Evolutionary conservation across 2,888 invertebrate genomes (phyloP).

Genomic region (Phalera bucephala): DNA sequence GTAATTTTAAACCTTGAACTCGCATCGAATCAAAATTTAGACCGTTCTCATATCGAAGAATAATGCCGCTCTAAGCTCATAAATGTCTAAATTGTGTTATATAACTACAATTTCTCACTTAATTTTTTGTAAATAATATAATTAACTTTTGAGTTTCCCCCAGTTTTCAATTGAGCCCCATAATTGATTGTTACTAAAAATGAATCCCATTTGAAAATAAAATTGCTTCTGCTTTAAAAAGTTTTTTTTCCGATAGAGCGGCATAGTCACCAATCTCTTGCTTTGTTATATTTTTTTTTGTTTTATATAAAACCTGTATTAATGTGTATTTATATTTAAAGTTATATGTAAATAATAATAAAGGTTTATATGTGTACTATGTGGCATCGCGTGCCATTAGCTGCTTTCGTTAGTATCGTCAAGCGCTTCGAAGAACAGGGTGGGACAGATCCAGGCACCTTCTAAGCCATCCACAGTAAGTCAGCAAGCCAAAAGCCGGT

Average conservation of each 20-base stretch:
- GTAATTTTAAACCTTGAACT: too few relatives aligned
- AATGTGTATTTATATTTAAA: constrained; percentile 5
- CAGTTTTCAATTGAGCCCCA: background rate
- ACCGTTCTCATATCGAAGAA: background rate
- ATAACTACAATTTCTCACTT: background rate
- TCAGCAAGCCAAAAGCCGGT: constrained; percentile 24
- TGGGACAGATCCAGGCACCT: constrained; percentile 39
- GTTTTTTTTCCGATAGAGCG: background rate
- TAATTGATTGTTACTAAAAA: background rate
- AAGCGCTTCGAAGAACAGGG: constrained; percentile 53
- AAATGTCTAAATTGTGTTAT: background rate
- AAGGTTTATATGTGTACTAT: constrained; percentile 50
- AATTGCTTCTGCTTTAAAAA: background rate
- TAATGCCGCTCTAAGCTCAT: background rate
- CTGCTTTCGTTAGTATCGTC: constrained; percentile 69
- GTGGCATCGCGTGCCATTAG: constrained; percentile 56
- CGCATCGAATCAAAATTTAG: background rate
- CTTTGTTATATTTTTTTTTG: constrained; percentile 1
- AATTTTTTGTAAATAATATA: constrained; percentile 8
- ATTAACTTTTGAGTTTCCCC: background rate
- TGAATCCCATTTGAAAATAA: too few relatives aligned
- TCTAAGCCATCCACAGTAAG: constrained; percentile 63
- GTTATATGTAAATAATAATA: constrained; percentile 35
- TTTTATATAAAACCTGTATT: background rate
- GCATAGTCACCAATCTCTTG: background rate